phyloP scores from a whole-genome alignment of 2,797 vertebrate genomes.

The Dryobates pubescens region DNA sequence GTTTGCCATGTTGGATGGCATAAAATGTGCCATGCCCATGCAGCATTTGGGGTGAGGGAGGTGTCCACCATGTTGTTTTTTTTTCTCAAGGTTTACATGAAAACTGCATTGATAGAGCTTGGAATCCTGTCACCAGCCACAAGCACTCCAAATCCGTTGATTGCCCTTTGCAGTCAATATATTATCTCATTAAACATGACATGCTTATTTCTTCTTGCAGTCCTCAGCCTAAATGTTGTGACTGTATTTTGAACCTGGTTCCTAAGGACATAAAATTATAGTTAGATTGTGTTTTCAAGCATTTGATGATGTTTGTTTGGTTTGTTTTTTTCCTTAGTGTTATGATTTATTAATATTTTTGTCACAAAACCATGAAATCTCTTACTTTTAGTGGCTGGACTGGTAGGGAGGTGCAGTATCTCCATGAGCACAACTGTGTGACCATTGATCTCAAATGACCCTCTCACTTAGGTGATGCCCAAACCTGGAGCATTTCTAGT shows the following conservation, averaged over 20 bases:
- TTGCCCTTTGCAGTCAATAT: not conserved
- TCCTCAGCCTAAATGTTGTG: not conserved
- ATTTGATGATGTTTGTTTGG: too few species aligned
- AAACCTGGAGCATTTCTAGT: not conserved
- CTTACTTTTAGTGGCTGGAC: not conserved
- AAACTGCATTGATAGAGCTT: not conserved
- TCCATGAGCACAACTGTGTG: not conserved
- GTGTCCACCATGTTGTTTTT: too few species aligned
- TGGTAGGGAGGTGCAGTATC: not conserved
- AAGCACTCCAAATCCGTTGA: not conserved
- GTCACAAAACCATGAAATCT: not conserved
- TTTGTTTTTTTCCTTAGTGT: not conserved
- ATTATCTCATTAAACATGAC: not conserved
- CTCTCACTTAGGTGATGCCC: accelerated
- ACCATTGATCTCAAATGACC: not conserved
- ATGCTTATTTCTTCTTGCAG: not conserved
- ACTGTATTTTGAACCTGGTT: not conserved
- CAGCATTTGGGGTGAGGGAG: not conserved
- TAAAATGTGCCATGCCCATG: not conserved
- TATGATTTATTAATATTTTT: not conserved
- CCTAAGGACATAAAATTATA: not conserved
- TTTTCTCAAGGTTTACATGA: too few species aligned
- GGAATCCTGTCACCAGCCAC: not conserved
- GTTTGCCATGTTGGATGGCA: not conserved
- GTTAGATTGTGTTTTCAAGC: not conserved